Evolutionary conservation across 2,888 invertebrate genomes (phyloP).

Genomic region (Drosophila pseudotalamancana): DNA sequence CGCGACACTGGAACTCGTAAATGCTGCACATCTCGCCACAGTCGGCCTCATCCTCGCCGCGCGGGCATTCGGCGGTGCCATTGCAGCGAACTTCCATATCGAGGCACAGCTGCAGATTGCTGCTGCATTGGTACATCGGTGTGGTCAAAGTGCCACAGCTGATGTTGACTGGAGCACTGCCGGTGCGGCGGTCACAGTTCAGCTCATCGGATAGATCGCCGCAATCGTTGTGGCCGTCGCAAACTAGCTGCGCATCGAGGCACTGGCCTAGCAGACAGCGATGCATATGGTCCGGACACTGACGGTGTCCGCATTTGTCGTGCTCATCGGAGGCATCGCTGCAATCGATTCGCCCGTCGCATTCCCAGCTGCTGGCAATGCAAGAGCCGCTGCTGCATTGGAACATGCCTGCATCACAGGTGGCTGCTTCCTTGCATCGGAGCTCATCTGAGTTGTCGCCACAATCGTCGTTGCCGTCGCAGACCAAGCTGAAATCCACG

Average conservation of each 20-base stretch:
- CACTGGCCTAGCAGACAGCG: constrained; percentile 86
- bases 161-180: constrained; percentile 21
- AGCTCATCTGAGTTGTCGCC: constrained; percentile 87
- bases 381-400: constrained; percentile 89
- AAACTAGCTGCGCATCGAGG: constrained; percentile 85
- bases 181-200: constrained; percentile 78
- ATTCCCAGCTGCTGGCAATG: constrained; percentile 88
- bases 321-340: constrained; percentile 90
- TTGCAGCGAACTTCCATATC: constrained; percentile 86
- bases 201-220: constrained; percentile 86
- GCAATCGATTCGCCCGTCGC: constrained; percentile 91
- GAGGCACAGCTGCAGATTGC: constrained; percentile 77
- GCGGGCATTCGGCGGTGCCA: constrained; percentile 88
- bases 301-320: constrained; percentile 84
- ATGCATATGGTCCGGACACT: constrained; percentile 79
- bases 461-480: constrained; percentile 86
- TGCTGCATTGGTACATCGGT: constrained; percentile 80
- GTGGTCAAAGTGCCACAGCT: constrained; percentile 84
- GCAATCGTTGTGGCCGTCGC: constrained; percentile 87
- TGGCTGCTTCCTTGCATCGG: constrained; percentile 77
- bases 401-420: constrained; percentile 85
- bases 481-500: constrained; percentile 84
- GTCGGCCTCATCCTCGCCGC: constrained; percentile 89
- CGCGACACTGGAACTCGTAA: constrained; percentile 87
- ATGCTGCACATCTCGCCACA: constrained; percentile 87